Base-by-base conservation (phyloP, 1,140 invertebrate species). In the Himalopsyche phryganea region DNA sequence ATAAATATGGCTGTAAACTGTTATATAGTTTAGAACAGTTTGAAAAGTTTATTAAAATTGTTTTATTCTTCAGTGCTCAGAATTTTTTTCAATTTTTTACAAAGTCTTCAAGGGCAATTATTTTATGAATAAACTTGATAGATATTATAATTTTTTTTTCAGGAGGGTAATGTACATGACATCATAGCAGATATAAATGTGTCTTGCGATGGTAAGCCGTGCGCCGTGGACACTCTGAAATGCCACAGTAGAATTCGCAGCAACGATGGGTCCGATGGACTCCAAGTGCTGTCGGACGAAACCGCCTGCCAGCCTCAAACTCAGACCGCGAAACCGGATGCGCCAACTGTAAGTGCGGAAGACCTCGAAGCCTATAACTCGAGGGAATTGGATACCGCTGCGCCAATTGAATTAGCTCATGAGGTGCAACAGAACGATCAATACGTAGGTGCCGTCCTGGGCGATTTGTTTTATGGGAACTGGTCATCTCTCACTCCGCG, bases 351-450 rank as follows among this genome's bases (percentile, higher is more conserved):
- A 5, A 15, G 6, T 32, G 50, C 20, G 13, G 50, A 52, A 42
- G 38, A 14, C 6, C 10, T 14, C 10, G 7, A 19, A 0, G 50
- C 41, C 14, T 38, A 42, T 42, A 10, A 32, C n/a, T 23, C 36
- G 11, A 23, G 23, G 6, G 40, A 20, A 14, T 17, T n/a, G n/a
- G 17, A 14, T 17, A 14, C 17, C 28, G 36, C 57, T 1, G 36
- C 45, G 20, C 49, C 48, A 4, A 41, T 63, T 10, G 33, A 60
- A 32, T 50, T 63, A 15, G 28, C 44, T 14, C 61, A 63, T 32
- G 61, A 63, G 35, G 28, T 63, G 11, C 57, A 63, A 33, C 20
- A 45, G 15, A 59, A 60, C 44, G 56, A 59, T 55, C 61, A 58
- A 46, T 56, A 58, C 56, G 51, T 58, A 48, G 19, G 53, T 40